A percentile compares a stretch with the other conserved stretches of the same genome.
Evolutionary conservation across 2,888 invertebrate species (phyloP).

Genomic region (Alloplasta piceator): DNA sequence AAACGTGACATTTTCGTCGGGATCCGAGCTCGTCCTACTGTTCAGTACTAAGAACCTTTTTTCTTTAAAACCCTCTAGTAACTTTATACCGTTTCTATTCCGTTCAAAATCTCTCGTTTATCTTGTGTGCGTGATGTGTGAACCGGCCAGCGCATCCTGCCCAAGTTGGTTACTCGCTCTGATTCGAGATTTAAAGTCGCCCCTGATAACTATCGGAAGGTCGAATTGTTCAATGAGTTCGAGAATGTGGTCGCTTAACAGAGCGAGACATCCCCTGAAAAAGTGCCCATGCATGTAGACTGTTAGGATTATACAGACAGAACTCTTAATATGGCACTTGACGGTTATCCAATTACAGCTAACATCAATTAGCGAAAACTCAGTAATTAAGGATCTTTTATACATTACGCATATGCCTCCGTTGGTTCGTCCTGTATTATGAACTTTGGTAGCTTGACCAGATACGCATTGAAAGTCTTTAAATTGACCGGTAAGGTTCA

Average conservation of each 20-base stretch:
- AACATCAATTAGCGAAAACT: no score
- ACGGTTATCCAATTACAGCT: no score
- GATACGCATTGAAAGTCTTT: no score
- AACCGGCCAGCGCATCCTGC: background rate
- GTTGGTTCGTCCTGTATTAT: no score
- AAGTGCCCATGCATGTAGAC: background rate
- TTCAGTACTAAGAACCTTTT: conserved; percentile 4
- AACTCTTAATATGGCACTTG: no score
- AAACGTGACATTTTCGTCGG: conserved; percentile 10
- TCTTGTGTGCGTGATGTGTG: background rate
- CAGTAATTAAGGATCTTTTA: no score
- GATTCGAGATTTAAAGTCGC: conserved; percentile 9
- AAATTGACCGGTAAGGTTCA: no score
- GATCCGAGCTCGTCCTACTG: conserved; percentile 10
- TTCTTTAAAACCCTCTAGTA: background rate
- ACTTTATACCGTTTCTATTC: background rate
- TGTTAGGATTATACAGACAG: background rate
- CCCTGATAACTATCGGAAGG: background rate
- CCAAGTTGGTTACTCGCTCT: background rate
- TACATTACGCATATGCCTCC: no score
- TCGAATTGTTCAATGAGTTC: background rate
- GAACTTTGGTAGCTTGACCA: no score
- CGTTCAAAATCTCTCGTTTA: background rate
- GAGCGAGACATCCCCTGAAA: background rate
- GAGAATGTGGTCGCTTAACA: background rate